Evolutionary conservation across 2,113 vertebrate genomes (phyloP), one percentile per base, ranked within the genome.

Genomic region (Ptychochromis oligacanthus): DNA sequence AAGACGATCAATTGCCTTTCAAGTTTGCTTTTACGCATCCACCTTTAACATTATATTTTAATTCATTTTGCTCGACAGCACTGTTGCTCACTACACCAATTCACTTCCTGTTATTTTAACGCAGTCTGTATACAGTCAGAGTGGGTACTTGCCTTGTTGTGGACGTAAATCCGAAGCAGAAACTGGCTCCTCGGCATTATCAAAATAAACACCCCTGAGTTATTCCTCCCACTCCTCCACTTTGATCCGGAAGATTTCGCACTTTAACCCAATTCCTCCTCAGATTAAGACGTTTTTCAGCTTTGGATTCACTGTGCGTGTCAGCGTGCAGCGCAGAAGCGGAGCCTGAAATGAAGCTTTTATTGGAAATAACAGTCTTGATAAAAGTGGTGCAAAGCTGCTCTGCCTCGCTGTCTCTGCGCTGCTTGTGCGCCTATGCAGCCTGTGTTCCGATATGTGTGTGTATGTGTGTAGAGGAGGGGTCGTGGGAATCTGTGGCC

Each of bases 401-500:
- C 89, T 89, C 81, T 85, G 83, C 78, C 82, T 60, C 81, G n/a
- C 81, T 28, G 59, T 88, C 79, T 86, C 58, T 83, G 67, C 76
- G 28, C 82, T 82, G 90, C 85, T 22, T 84, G 89, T 70, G 90
- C 83, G 89, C 54, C 86, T 87, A 2, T 82, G 91, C 88, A 89
- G 91, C 76, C 70, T 9, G 76, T 87, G 89, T 81, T 38, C 82
- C 40, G 31, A 55, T 87, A 8, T 56, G 79, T 72, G 80, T 74
- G 74, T 72, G 80, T 79, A 77, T 60, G 61, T 56, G 83, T 40
- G 78, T n/a, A 82, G 89, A 90, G 90, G 87, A 93, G 91, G 91
- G 93, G 95, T 95, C 95, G 94, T 96, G 95, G 95, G 95, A 96
- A 95, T 93, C 78, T 82, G 77, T 79, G 90, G 74, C 74, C 81